phyloP scores from a whole-genome alignment of 2,888 invertebrate species.

The Nasonovia ribisnigri region DNA sequence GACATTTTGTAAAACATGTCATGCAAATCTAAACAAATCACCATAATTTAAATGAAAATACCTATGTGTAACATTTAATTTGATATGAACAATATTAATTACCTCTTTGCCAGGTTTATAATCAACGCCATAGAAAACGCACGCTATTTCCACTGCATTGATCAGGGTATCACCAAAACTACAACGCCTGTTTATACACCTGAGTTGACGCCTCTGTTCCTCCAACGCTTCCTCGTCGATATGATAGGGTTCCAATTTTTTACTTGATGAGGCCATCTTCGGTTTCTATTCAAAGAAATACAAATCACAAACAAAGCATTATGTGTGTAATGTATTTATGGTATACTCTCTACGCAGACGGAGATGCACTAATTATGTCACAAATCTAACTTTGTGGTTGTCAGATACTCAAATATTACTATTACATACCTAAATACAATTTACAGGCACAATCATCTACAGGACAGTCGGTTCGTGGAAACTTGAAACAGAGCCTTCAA shows the following conservation, averaged over 20 bases:
- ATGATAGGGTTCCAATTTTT: not conserved
- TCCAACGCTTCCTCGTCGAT: not conserved
- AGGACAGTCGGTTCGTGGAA: not conserved
- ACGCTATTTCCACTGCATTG: conserved; percentile 56
- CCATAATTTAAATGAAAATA: not conserved
- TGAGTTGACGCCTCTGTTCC: not conserved
- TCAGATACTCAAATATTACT: not conserved
- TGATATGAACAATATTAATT: not conserved
- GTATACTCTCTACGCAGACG: not conserved
- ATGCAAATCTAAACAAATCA: conserved; percentile 19
- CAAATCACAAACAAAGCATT: not conserved
- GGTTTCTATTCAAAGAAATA: not conserved
- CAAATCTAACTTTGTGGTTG: not conserved
- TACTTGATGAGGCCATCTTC: not conserved
- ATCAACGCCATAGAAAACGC: not conserved
- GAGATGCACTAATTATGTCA: not conserved
- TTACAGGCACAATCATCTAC: not conserved
- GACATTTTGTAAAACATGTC: not conserved
- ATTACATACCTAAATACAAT: not conserved
- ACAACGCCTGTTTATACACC: conserved; percentile 67
- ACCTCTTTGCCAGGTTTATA: conserved; percentile 20
- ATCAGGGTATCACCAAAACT: conserved; percentile 65
- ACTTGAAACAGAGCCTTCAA: not conserved
- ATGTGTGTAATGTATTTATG: not conserved
- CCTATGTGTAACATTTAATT: not conserved